Base-by-base conservation (phyloP, 2,113 vertebrate genomes). In the Triplophysa rosa region DNA sequence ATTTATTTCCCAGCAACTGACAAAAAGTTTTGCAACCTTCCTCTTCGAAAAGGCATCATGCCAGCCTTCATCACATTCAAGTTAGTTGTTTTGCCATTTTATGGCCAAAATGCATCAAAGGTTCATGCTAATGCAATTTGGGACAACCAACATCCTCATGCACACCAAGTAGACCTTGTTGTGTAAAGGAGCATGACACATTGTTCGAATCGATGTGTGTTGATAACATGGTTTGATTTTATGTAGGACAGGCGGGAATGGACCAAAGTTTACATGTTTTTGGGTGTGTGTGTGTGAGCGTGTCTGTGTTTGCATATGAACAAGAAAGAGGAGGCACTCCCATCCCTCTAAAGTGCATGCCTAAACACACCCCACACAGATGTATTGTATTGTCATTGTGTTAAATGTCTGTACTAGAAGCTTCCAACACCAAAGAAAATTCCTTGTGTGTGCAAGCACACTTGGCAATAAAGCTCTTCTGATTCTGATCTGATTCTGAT, bases 351-450 rank as follows among this genome's bases (percentile, higher is more conserved):
- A 84, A 82, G 80, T 76, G 14, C 21, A 67, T 7, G 77, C 83
- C 83, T 80, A 84, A 82, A 76, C 26, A 79, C 66, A 71, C 66
- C 71, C 83, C 23, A 74, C 62, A n/a, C n/a, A n/a, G n/a, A n/a
- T n/a, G n/a, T n/a, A n/a, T n/a, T n/a, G n/a, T n/a, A n/a, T n/a
- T n/a, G n/a, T n/a, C n/a, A n/a, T n/a, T n/a, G n/a, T n/a, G n/a
- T n/a, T n/a, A n/a, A n/a, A n/a, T n/a, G n/a, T n/a, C n/a, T n/a
- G n/a, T n/a, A n/a, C n/a, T n/a, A n/a, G n/a, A n/a, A n/a, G n/a
- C n/a, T n/a, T n/a, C n/a, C n/a, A n/a, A n/a, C n/a, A n/a, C n/a
- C n/a, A n/a, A n/a, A n/a, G n/a, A n/a, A n/a, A n/a, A n/a, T n/a
- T n/a, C n/a, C n/a, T n/a, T n/a, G n/a, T n/a, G n/a, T n/a, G n/a